phyloP scores from a whole-genome alignment of 2,113 vertebrate genomes.

The Misgurnus anguillicaudatus region DNA sequence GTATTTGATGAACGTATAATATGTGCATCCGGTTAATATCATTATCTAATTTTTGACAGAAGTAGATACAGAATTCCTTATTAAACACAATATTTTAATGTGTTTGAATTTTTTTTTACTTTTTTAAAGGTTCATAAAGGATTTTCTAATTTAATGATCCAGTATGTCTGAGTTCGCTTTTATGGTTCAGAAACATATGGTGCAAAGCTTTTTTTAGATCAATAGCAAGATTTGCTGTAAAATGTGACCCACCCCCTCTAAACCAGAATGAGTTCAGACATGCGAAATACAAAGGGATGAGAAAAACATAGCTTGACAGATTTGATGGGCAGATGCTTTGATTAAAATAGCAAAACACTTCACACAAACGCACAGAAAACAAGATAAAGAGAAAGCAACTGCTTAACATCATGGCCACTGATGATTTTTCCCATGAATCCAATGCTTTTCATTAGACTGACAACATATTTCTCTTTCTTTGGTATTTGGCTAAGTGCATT shows the following conservation, averaged over 20 bases:
- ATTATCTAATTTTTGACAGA: too few relatives aligned
- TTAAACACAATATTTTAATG: background rate
- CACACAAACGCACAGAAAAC: constrained; percentile 7
- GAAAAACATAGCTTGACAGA: constrained; percentile 23
- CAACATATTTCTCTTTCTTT: constrained; percentile 49
- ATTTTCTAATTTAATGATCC: too few relatives aligned
- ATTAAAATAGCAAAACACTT: constrained; percentile 32
- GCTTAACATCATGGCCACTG: background rate
- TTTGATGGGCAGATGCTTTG: constrained; percentile 35
- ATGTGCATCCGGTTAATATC: too few relatives aligned
- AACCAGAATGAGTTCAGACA: constrained; percentile 8
- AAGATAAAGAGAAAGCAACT: background rate
- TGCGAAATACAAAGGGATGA: constrained; percentile 20
- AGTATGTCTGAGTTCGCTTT: background rate
- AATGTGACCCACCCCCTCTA: background rate
- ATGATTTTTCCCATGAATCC: constrained; percentile 8
- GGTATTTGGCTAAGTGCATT: constrained; percentile 49
- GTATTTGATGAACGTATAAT: too few relatives aligned
- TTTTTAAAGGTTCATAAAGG: background rate
- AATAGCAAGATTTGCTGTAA: background rate
- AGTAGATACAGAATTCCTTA: too few relatives aligned
- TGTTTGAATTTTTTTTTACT: background rate
- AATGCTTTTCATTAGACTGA: constrained; percentile 43
- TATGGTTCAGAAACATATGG: background rate
- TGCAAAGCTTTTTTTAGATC: background rate